phyloP scores from a whole-genome alignment of 2,888 invertebrate genomes.

The Pocota personata region DNA sequence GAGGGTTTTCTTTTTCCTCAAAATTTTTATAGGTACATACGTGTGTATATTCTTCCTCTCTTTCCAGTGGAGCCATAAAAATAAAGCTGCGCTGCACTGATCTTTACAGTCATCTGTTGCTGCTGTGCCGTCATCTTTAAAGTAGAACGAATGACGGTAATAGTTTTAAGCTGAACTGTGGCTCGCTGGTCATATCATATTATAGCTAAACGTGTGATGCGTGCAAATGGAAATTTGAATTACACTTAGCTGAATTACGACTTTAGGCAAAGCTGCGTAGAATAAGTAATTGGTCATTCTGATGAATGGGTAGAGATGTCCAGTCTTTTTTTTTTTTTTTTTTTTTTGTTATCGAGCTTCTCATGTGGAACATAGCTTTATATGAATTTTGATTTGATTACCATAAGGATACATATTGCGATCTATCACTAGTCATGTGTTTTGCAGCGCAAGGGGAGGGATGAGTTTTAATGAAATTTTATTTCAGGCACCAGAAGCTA shows the following conservation, averaged over 20 bases:
- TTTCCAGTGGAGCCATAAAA: not conserved
- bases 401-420: too few species aligned
- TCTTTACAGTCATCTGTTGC: not conserved
- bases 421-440: too few species aligned
- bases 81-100: not conserved
- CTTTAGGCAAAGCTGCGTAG: not conserved
- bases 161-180: not conserved
- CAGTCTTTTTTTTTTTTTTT: too few species aligned
- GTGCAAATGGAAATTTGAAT: slow-evolving; percentile 13
- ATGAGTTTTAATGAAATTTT: too few species aligned
- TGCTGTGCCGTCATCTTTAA: not conserved
- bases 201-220: slow-evolving; percentile 14
- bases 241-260: not conserved
- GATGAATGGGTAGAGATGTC: not conserved
- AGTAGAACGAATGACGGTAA: not conserved
- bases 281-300: slow-evolving; percentile 1
- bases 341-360: too few species aligned
- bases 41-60: too few species aligned
- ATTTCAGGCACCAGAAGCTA: too few species aligned
- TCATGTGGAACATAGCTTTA: too few species aligned
- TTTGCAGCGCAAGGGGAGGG: too few species aligned
- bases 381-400: too few species aligned
- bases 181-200: not conserved
- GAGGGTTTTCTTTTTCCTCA: slow-evolving; percentile 22
- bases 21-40: not conserved